These are phyloP conservation scores for Tragopan temminckii DNA, from an alignment of 2,797 vertebrate genomes.

Conservation along the genomic window DNA sequence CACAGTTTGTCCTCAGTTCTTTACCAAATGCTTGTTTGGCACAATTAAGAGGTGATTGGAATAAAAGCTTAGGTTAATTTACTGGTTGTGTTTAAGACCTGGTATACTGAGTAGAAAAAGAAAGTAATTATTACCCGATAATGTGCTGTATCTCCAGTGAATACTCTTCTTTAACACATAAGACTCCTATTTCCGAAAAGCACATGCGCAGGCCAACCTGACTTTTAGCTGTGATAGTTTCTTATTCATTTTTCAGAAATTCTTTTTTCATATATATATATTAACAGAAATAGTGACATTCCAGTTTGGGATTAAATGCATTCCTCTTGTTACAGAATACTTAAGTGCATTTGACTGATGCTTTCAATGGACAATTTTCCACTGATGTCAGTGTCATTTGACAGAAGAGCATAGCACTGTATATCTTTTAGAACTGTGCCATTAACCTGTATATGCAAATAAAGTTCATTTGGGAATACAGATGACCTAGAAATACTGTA, in stretches of 20 bases:
- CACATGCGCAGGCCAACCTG: not conserved
- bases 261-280: not conserved
- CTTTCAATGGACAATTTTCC: not conserved
- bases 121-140: not conserved
- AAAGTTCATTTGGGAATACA: not conserved
- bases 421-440: not conserved
- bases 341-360: not conserved
- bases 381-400: not conserved
- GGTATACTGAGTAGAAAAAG: not conserved
- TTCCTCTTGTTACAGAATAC: not conserved
- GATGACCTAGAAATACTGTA: not conserved
- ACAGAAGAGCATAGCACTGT: not conserved
- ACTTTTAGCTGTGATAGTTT: not conserved
- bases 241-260: not conserved
- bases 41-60: not conserved
- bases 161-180: not conserved
- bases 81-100: not conserved
- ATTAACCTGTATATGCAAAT: not conserved
- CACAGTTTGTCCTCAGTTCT: not conserved
- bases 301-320: not conserved
- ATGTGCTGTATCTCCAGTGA: not conserved
- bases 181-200: not conserved
- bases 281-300: not conserved
- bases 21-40: not conserved
- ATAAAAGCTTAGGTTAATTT: not conserved